A percentile compares a stretch with the other conserved stretches of the same genome.
phyloP scores from a whole-genome alignment of 2,797 vertebrate species.

The Gambelia wislizenii region DNA sequence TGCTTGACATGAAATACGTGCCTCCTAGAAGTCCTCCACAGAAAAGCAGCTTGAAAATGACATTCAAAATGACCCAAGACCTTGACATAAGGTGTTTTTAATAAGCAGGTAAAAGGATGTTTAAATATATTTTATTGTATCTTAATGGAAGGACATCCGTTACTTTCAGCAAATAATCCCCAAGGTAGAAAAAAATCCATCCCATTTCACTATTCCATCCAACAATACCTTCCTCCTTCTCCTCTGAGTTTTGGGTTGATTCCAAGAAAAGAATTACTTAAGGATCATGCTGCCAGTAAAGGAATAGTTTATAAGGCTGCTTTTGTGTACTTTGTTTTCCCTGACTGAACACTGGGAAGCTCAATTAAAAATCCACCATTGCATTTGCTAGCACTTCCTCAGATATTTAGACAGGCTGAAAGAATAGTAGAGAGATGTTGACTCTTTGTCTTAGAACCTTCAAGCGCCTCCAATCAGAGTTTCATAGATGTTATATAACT shows the following conservation, averaged over 20 bases:
- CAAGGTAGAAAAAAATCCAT: constrained; percentile 78
- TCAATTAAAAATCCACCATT: constrained; percentile 48
- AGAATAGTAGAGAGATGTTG: constrained; percentile 5
- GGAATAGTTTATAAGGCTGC: constrained; percentile 49
- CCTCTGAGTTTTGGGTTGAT: constrained; percentile 72
- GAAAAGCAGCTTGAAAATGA: constrained; percentile 66
- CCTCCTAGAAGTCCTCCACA: constrained; percentile 25
- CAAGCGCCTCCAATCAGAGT: background rate
- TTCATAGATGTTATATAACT: background rate
- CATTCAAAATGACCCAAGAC: constrained; percentile 63
- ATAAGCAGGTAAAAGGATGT: constrained; percentile 78
- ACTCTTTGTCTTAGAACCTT: constrained; percentile 32
- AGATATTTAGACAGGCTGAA: constrained; percentile 30
- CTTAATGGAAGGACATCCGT: constrained; percentile 80
- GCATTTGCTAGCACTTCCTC: constrained; percentile 49
- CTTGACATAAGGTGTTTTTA: constrained; percentile 70
- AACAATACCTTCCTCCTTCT: constrained; percentile 78
- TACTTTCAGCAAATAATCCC: constrained; percentile 78
- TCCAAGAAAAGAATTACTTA: constrained; percentile 78
- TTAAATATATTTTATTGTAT: constrained; percentile 75
- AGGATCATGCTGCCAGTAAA: constrained; percentile 68
- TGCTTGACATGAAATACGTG: constrained; percentile 1
- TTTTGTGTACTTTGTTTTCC: constrained; percentile 59
- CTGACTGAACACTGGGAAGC: constrained; percentile 30
- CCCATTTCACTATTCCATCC: constrained; percentile 68